Evolutionary conservation across 2,888 invertebrate genomes (phyloP).

Genomic region (Metallyticus violacea): DNA sequence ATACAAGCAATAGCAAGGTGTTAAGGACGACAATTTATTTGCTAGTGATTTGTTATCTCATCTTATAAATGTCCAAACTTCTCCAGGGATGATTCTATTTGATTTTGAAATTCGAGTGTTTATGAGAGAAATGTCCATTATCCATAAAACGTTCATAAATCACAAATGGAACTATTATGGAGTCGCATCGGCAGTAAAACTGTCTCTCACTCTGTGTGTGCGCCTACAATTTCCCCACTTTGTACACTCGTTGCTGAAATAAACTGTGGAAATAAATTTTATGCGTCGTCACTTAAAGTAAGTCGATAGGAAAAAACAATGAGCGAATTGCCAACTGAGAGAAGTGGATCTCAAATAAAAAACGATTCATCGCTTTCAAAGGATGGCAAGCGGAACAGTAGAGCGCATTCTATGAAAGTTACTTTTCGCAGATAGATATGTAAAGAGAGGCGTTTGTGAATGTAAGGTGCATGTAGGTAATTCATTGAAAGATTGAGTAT

Average conservation of each 20-base stretch:
- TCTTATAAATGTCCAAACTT: neutral
- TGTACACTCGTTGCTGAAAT: neutral
- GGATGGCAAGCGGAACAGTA: neutral
- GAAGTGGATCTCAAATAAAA: neutral
- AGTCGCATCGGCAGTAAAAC: slow-evolving; percentile 10
- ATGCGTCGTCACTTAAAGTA: neutral
- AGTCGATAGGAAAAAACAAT: neutral
- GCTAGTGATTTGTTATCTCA: neutral
- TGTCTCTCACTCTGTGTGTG: neutral
- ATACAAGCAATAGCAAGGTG: neutral
- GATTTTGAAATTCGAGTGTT: slow-evolving; percentile 26
- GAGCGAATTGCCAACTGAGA: too few species aligned
- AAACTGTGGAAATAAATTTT: neutral
- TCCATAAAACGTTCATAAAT: slow-evolving; percentile 21
- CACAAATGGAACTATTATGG: slow-evolving; percentile 25
- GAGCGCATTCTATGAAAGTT: too few species aligned
- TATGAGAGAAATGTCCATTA: slow-evolving; percentile 19
- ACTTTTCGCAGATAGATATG: neutral
- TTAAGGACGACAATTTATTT: neutral
- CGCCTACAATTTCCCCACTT: neutral
- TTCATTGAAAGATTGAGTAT: too few species aligned
- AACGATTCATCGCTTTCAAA: neutral
- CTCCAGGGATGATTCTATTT: slow-evolving; percentile 24
- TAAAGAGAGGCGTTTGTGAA: too few species aligned
- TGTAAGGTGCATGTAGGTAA: too few species aligned